A percentile compares a stretch with the other conserved stretches of the same genome.
Conservation (phyloP, 2,888 invertebrate genomes). For the Hypercompe scribonia region DNA sequence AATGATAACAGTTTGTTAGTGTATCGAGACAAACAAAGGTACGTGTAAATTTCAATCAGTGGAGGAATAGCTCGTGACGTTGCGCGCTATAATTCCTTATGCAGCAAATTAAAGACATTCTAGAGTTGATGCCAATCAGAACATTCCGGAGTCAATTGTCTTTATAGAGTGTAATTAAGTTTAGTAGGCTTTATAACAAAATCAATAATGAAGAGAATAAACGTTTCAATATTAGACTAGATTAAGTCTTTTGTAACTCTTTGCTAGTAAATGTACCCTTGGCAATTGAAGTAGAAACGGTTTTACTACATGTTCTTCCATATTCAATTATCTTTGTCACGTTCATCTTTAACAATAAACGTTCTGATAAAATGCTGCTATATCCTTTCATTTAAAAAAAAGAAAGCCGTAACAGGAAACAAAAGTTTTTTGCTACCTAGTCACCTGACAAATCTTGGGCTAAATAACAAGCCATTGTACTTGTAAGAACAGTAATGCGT, state of each 20-base stretch:
- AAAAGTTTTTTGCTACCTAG: neutral
- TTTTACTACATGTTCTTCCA: neutral
- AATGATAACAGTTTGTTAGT: neutral
- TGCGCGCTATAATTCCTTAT: neutral
- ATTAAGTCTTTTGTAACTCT: neutral
- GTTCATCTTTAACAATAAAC: neutral
- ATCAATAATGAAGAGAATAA: neutral
- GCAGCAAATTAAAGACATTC: too few relatives aligned
- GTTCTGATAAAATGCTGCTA: neutral
- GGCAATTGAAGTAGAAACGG: neutral
- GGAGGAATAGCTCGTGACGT: neutral
- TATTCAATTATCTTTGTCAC: neutral
- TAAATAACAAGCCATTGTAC: constrained; percentile 10
- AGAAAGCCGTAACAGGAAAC: neutral
- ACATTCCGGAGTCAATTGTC: neutral
- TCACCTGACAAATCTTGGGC: constrained; percentile 7
- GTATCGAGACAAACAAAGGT: neutral
- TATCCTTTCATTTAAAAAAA: neutral
- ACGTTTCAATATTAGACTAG: neutral
- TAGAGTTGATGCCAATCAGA: neutral
- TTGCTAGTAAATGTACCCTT: neutral
- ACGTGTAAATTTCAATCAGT: neutral
- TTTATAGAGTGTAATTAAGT: neutral
- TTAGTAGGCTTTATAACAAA: neutral
- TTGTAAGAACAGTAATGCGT: constrained; percentile 14